Evolutionary conservation across 2,797 vertebrate species (phyloP).

Genomic region (Pipistrellus pipistrellus): DNA sequence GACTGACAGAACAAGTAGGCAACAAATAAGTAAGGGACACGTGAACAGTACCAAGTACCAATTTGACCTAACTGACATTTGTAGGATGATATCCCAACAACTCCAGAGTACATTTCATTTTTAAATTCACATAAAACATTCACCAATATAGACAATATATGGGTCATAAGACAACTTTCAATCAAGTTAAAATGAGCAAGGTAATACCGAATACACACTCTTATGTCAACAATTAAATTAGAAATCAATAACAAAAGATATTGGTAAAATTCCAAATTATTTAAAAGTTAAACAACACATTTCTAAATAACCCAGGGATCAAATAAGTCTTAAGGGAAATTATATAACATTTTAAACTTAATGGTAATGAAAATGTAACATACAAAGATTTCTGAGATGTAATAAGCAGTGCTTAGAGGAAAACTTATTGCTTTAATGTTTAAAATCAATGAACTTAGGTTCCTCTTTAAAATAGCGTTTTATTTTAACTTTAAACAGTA

Average conservation of each 20-base stretch:
- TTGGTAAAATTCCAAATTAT: neutral
- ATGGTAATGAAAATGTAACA: conserved; percentile 44
- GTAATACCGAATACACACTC: neutral
- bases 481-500: neutral
- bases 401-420: neutral
- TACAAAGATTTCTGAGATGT: neutral
- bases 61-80: neutral
- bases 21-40: neutral
- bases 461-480: neutral
- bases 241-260: conserved; percentile 23
- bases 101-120: neutral
- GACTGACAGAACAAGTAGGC: neutral
- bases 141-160: neutral
- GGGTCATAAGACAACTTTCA: neutral
- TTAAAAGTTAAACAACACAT: conserved; percentile 10
- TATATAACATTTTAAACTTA: neutral
- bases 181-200: neutral
- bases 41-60: neutral
- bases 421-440: conserved; percentile 7
- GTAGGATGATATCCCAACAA: neutral
- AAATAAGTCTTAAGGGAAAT: conserved; percentile 32
- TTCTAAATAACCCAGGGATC: neutral
- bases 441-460: neutral
- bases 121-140: neutral
- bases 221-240: conserved; percentile 7